Percentiles rank a stretch among this genome's conserved stretches.
phyloP scores from a whole-genome alignment of 2,113 vertebrate species.

The Gila orcuttii region DNA sequence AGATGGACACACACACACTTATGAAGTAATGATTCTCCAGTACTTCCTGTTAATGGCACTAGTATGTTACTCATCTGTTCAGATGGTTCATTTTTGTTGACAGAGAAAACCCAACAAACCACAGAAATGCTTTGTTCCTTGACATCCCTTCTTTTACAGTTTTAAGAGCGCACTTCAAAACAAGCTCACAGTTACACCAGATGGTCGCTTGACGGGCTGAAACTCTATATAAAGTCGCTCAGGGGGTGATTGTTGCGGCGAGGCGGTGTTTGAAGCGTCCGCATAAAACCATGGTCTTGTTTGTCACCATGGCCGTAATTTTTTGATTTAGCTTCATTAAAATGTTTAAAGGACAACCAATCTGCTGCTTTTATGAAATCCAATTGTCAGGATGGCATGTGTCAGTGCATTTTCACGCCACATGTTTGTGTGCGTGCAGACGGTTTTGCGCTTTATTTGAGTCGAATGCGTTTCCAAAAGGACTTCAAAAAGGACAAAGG shows the following conservation, averaged over 20 bases:
- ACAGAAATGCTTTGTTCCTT: conserved; percentile 76
- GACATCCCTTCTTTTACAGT: conserved; percentile 73
- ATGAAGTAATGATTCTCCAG: conserved; percentile 42
- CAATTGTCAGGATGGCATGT: conserved; percentile 64
- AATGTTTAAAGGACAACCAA: conserved; percentile 71
- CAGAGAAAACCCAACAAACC: conserved; percentile 73
- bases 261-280: conserved; percentile 73
- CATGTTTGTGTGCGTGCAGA: conserved; percentile 50
- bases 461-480: conserved; percentile 46
- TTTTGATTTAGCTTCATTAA: conserved; percentile 77
- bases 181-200: conserved; percentile 77
- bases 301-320: conserved; percentile 72
- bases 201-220: conserved; percentile 75
- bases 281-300: conserved; percentile 74
- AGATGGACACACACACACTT: neutral
- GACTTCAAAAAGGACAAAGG: conserved; percentile 8
- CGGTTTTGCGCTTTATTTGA: conserved; percentile 28
- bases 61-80: conserved; percentile 41
- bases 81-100: conserved; percentile 62
- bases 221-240: conserved; percentile 69
- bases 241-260: conserved; percentile 66
- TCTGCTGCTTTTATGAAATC: conserved; percentile 65
- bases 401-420: conserved; percentile 63
- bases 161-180: conserved; percentile 75
- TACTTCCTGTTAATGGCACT: conserved; percentile 21